Evolutionary conservation across 64 coral and sea anemone genomes (phyloP).

Genomic region (Dendrophyllia cribrosa): DNA sequence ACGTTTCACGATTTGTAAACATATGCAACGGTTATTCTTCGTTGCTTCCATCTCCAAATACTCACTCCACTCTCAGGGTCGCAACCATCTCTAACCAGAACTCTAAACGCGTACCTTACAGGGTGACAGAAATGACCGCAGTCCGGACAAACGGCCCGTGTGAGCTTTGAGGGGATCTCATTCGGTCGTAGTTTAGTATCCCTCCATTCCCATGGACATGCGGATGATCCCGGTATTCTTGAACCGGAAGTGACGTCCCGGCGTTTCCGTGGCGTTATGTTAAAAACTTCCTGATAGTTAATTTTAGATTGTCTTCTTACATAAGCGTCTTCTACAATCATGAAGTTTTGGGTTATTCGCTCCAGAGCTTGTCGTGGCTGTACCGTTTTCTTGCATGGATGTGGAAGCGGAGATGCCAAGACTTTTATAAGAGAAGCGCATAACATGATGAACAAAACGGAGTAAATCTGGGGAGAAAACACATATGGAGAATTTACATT

Average conservation of each 20-base stretch:
- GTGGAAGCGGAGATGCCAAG: neutral
- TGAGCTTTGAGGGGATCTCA: neutral
- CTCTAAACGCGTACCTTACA: constrained; percentile 10
- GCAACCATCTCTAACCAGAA: constrained; percentile 30
- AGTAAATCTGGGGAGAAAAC: neutral
- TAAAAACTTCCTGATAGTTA: neutral
- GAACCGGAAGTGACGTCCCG: neutral
- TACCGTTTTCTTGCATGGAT: neutral
- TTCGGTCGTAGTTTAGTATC: neutral
- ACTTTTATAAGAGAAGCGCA: neutral
- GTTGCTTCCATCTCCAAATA: constrained; percentile 10
- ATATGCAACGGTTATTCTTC: neutral
- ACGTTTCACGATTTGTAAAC: neutral
- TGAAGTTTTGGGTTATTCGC: neutral
- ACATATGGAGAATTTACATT: too few relatives aligned
- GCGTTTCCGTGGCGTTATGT: neutral
- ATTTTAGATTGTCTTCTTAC: neutral
- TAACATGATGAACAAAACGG: neutral
- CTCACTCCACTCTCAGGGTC: constrained; percentile 19
- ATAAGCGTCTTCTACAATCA: constrained; percentile 8
- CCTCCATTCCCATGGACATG: constrained; percentile 31
- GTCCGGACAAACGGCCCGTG: neutral
- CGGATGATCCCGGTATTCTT: neutral
- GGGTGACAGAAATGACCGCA: neutral
- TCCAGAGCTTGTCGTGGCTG: neutral